These are phyloP conservation scores for Mungos mungo DNA, from an alignment of 2,113 vertebrate species.

Conservation along the genomic window DNA sequence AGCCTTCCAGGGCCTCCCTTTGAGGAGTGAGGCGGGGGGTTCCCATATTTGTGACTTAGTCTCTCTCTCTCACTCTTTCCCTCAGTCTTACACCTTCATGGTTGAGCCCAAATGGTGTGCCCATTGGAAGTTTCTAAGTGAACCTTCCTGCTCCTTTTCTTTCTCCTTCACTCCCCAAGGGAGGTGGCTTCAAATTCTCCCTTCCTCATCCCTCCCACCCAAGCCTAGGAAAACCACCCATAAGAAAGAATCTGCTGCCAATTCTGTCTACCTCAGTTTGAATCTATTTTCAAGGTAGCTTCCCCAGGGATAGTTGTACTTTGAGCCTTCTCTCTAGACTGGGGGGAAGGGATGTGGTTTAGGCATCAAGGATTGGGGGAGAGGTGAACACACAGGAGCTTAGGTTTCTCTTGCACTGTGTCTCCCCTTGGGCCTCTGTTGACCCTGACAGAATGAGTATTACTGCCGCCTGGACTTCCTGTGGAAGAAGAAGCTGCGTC, in stretches of 20 bases:
- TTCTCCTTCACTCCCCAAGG: background rate
- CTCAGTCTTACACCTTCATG: background rate
- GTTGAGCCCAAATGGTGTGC: background rate
- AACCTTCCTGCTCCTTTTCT: background rate
- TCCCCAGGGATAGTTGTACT: background rate
- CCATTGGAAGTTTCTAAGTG: background rate
- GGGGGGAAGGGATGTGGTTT: background rate
- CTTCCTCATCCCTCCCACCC: background rate
- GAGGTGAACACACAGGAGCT: background rate
- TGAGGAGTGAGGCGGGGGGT: background rate
- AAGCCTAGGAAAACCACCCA: background rate
- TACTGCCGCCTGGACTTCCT: conserved; percentile 92
- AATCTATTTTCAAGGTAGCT: background rate
- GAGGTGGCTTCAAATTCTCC: background rate
- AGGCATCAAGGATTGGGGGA: background rate
- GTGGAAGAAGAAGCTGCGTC: conserved; percentile 89
- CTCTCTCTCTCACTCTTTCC: background rate
- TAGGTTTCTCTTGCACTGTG: background rate
- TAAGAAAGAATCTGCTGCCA: background rate
- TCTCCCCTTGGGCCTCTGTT: background rate
- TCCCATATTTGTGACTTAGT: background rate
- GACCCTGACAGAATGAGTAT: conserved; percentile 88
- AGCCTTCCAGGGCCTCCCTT: background rate
- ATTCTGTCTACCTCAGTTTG: background rate
- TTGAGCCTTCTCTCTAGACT: background rate